A percentile compares a stretch with the other conserved stretches of the same genome.
These are phyloP conservation scores for Cantharis rufa DNA, from an alignment of 2,888 invertebrate genomes.

Conservation along the genomic window DNA sequence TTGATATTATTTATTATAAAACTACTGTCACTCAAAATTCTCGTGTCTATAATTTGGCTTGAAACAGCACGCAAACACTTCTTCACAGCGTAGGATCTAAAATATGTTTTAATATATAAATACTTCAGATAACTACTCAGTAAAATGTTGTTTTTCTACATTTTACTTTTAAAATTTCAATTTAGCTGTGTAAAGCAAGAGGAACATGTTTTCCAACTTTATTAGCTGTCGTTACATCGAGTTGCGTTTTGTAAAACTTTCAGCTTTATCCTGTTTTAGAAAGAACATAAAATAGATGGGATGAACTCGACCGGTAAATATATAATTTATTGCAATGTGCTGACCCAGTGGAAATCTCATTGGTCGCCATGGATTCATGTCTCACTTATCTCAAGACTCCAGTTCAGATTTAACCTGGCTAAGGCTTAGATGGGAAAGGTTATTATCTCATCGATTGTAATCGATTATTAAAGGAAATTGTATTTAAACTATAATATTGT, in stretches of 20 bases:
- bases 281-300: constrained; percentile 44
- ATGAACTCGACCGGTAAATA: constrained; percentile 52
- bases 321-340: constrained; percentile 50
- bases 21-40: too few relatives aligned
- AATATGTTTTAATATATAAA: too few relatives aligned
- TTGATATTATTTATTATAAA: too few relatives aligned
- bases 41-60: too few relatives aligned
- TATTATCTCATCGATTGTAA: constrained; percentile 24
- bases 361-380: constrained; percentile 47
- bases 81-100: too few relatives aligned
- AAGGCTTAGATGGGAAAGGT: constrained; percentile 33
- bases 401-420: constrained; percentile 38
- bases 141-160: neutral
- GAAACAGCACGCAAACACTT: too few relatives aligned
- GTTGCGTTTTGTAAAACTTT: constrained; percentile 15
- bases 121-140: neutral
- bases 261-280: constrained; percentile 30
- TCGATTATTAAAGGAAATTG: neutral
- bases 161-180: neutral
- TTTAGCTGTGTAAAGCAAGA: neutral
- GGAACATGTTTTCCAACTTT: neutral
- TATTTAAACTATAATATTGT: neutral
- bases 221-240: constrained; percentile 15
- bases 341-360: constrained; percentile 48
- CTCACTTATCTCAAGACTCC: constrained; percentile 46